Percentiles rank a stretch among this genome's conserved stretches.
Conservation (phyloP, 1,140 invertebrate genomes). For the Telenomus remus region DNA sequence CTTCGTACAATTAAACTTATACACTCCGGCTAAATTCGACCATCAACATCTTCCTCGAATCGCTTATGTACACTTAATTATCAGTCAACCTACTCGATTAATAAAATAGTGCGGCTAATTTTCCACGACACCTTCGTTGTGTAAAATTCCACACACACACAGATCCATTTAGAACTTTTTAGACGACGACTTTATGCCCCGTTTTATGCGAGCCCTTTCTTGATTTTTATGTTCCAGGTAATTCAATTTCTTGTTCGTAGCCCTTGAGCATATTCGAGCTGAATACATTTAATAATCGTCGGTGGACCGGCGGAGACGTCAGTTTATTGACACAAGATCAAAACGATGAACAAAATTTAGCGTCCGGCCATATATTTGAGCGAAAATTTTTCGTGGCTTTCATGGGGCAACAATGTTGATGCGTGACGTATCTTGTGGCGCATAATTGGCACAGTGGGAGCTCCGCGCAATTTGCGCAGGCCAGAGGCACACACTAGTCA, state of each 20-base stretch:
- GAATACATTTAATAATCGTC: conserved; percentile 33
- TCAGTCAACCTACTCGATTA: too few species aligned
- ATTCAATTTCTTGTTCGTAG: conserved; percentile 5
- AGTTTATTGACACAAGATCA: conserved; percentile 46
- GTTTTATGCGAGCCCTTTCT: conserved; percentile 1
- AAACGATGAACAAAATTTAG: conserved; percentile 41
- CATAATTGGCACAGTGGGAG: conserved; percentile 66
- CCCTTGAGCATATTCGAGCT: conserved; percentile 14
- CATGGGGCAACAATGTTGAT: conserved; percentile 52
- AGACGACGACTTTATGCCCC: too few species aligned
- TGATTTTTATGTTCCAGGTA: conserved; percentile 3
- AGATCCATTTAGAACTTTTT: too few species aligned
- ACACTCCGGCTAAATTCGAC: conserved; percentile 27
- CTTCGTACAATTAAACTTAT: conserved; percentile 49
- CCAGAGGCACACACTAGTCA: conserved; percentile 62
- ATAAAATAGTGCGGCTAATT: too few species aligned
- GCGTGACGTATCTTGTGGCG: conserved; percentile 55
- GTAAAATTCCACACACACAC: too few species aligned
- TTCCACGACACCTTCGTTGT: too few species aligned
- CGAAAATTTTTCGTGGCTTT: conserved; percentile 52
- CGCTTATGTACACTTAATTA: conserved; percentile 1
- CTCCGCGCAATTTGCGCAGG: conserved; percentile 51
- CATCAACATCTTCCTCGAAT: conserved; percentile 17
- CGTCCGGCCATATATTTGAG: conserved; percentile 52
- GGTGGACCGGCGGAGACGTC: conserved; percentile 16